Conservation (phyloP, 2,797 vertebrate genomes). For the Lithobates pipiens region DNA sequence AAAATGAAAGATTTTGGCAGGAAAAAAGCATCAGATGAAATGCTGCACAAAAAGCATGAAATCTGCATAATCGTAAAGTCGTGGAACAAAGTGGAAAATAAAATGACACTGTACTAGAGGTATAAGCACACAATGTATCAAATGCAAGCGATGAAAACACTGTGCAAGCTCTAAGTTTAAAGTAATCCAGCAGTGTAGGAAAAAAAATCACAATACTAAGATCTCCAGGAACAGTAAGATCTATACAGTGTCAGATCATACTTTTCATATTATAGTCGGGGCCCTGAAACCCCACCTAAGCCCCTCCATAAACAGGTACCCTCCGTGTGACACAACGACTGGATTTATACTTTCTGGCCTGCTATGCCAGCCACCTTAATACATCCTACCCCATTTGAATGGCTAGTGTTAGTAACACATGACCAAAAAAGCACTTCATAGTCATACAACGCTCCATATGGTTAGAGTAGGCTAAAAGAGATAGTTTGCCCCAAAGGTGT, state of each 20-base stretch:
- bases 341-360: too few relatives aligned
- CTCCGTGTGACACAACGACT: too few relatives aligned
- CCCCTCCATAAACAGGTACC: too few relatives aligned
- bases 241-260: not conserved
- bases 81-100: slow-evolving; percentile 43
- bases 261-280: not conserved
- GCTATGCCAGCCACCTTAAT: too few relatives aligned
- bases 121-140: slow-evolving; percentile 4
- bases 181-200: not conserved
- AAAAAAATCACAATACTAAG: not conserved
- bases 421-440: too few relatives aligned
- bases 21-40: slow-evolving; percentile 19
- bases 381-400: too few relatives aligned
- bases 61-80: slow-evolving; percentile 41
- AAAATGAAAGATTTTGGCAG: slow-evolving; percentile 22
- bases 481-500: too few relatives aligned
- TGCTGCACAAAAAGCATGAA: slow-evolving; percentile 27
- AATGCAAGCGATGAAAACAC: not conserved
- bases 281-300: too few relatives aligned
- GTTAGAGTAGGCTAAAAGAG: too few relatives aligned
- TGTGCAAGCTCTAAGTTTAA: not conserved
- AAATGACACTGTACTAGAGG: slow-evolving; percentile 20
- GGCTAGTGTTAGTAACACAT: too few relatives aligned
- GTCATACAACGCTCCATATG: too few relatives aligned
- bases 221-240: not conserved